Conservation (phyloP, 2,888 invertebrate species). For the Auanema freiburgensis region DNA sequence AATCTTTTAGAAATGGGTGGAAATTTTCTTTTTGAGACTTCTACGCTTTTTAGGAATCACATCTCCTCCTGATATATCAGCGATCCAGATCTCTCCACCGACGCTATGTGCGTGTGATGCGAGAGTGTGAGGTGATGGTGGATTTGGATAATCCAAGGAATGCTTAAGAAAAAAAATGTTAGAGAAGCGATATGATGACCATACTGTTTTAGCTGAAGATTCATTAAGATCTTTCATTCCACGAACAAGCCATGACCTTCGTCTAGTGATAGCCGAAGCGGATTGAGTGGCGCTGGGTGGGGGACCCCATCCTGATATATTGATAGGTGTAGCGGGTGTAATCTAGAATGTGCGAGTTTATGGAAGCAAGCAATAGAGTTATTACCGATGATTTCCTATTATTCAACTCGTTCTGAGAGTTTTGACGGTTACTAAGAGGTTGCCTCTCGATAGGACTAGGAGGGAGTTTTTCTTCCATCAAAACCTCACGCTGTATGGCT, state of each 20-base stretch:
- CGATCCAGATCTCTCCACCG: conserved; percentile 33
- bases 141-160: conserved; percentile 38
- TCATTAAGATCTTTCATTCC: not conserved
- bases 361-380: not conserved
- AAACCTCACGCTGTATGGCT: not conserved
- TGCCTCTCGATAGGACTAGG: conserved; percentile 10
- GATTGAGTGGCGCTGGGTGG: not conserved
- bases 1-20: conserved; percentile 18
- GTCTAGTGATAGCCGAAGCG: conserved; percentile 12
- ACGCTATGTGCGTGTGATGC: conserved; percentile 29
- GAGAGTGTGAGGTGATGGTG: conserved; percentile 21
- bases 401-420: conserved; percentile 14
- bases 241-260: conserved; percentile 17
- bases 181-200: conserved; percentile 2
- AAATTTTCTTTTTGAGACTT: conserved; percentile 43
- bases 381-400: not conserved
- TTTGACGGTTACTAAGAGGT: conserved; percentile 18
- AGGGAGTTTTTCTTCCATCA: conserved; percentile 3
- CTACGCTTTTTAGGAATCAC: conserved; percentile 37
- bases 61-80: conserved; percentile 17
- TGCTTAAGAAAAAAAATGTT: conserved; percentile 26
- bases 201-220: conserved; percentile 5
- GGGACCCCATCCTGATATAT: conserved; percentile 5
- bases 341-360: conserved; percentile 1
- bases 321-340: not conserved